A percentile compares a stretch with the other conserved stretches of the same genome.
These are phyloP conservation scores for Cloeon dipterum DNA, from an alignment of 2,888 invertebrate genomes.

Conservation along the genomic window DNA sequence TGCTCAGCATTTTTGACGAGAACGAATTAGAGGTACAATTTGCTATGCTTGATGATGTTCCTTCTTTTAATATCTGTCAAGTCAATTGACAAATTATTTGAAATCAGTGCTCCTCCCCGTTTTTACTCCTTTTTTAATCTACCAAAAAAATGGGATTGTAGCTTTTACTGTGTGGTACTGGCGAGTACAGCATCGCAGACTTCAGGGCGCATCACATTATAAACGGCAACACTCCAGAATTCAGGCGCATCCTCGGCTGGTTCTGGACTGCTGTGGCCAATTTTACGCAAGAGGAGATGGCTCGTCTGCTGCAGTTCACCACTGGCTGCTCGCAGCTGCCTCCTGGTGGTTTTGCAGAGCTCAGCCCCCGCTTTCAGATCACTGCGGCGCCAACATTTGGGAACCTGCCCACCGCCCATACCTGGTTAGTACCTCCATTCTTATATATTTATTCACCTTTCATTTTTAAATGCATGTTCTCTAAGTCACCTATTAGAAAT, in stretches of 20 bases:
- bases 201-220: slow-evolving; percentile 74
- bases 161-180: slow-evolving; percentile 81
- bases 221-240: slow-evolving; percentile 53
- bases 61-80: neutral
- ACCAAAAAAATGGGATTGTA: slow-evolving; percentile 20
- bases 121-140: neutral
- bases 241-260: slow-evolving; percentile 67
- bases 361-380: slow-evolving; percentile 80
- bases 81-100: slow-evolving; percentile 1
- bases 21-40: slow-evolving; percentile 71
- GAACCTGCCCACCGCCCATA: slow-evolving; percentile 81
- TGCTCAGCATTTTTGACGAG: slow-evolving; percentile 86
- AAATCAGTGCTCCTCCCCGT: neutral
- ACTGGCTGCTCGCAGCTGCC: slow-evolving; percentile 84
- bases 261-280: slow-evolving; percentile 78
- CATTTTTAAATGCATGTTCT: neutral
- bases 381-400: slow-evolving; percentile 76
- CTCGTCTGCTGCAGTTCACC: slow-evolving; percentile 73
- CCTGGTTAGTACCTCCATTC: no score
- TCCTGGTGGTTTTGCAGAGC: slow-evolving; percentile 71
- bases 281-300: slow-evolving; percentile 82
- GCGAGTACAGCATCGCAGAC: slow-evolving; percentile 74
- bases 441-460: slow-evolving; percentile 8
- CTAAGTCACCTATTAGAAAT: neutral
- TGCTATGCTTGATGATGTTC: neutral